These are phyloP conservation scores for Sciurus vulgaris DNA, from an alignment of 2,797 vertebrate genomes.

Conservation along the genomic window DNA sequence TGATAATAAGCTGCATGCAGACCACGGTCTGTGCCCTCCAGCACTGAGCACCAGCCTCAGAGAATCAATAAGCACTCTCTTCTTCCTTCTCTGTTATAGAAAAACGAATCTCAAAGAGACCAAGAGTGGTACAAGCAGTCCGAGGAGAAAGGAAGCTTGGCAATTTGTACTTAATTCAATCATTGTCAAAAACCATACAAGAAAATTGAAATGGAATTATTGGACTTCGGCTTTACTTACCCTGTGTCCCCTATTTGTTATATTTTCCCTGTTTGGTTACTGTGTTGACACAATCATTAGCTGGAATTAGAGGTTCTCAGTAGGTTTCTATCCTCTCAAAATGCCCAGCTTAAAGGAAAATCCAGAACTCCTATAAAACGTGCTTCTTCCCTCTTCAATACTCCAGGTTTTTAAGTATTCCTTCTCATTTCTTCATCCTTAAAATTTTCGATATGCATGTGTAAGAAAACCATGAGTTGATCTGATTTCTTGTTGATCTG, in stretches of 20 bases:
- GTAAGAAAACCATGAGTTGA: neutral
- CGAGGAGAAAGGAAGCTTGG: neutral
- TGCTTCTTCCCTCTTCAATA: neutral
- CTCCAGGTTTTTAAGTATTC: too few species aligned
- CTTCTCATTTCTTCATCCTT: neutral
- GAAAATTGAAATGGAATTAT: neutral
- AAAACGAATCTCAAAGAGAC: neutral
- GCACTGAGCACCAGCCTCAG: neutral
- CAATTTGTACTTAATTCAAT: neutral
- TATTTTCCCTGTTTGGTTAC: neutral
- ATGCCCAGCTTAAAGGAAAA: neutral
- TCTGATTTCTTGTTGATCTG: too few species aligned
- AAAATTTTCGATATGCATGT: neutral
- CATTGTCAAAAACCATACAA: neutral
- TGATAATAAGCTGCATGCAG: neutral
- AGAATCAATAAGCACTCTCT: neutral
- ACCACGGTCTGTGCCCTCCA: neutral
- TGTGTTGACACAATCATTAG: neutral
- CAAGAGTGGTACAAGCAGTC: neutral
- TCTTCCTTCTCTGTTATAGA: neutral
- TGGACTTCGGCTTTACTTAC: neutral
- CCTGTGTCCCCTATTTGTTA: neutral
- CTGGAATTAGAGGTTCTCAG: neutral
- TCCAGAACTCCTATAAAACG: neutral
- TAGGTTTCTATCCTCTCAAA: neutral